Evolutionary conservation across 2,113 vertebrate species (phyloP).

Genomic region (Mesembrinibis cayennensis): DNA sequence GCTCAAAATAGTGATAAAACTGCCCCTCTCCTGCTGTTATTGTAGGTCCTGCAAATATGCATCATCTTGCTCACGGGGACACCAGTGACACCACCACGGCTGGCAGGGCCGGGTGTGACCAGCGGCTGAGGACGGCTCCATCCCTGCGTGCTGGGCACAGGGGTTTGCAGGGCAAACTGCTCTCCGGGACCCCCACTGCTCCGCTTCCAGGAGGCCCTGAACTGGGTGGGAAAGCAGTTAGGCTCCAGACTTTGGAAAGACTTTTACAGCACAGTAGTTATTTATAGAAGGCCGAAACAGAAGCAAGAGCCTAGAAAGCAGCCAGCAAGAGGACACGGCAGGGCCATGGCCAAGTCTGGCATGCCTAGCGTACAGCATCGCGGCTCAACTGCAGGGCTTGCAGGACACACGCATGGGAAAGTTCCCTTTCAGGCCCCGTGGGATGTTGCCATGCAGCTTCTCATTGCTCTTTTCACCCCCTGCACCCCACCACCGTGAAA

Average conservation of each 20-base stretch:
- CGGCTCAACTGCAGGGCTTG: not conserved
- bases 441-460: not conserved
- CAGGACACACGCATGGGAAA: not conserved
- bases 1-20: not conserved
- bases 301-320: not conserved
- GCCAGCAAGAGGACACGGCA: not conserved
- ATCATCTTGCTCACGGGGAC: not conserved
- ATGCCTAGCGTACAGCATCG: fast-evolving
- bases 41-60: not conserved
- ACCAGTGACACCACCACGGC: not conserved
- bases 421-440: not conserved
- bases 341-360: not conserved
- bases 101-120: not conserved
- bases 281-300: slow-evolving; percentile 5
- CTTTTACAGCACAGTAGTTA: not conserved
- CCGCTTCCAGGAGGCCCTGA: not conserved
- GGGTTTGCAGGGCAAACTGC: fast-evolving
- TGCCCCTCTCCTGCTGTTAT: not conserved
- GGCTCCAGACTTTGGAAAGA: not conserved
- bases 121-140: fast-evolving
- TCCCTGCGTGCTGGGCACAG: fast-evolving
- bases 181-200: fast-evolving
- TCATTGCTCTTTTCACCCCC: not conserved
- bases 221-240: not conserved
- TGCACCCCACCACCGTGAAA: not conserved